Evolutionary conservation across 2,797 vertebrate species (phyloP), one percentile per base, ranked within the genome.

Genomic region (Protonibea diacanthus): DNA sequence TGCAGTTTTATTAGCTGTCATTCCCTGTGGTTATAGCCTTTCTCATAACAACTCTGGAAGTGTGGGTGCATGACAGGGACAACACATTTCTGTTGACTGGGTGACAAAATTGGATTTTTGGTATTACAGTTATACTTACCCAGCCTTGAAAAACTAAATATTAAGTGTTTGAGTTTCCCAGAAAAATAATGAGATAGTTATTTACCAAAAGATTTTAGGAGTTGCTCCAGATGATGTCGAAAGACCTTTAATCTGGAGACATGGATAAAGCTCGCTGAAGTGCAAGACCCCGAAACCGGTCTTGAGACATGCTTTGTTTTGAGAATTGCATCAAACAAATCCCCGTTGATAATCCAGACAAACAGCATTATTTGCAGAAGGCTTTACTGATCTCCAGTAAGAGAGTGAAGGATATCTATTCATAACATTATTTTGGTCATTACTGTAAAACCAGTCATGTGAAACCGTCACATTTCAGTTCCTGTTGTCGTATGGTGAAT

Each of bases 1-100:
- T 68, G 82, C 71, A 62, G 68, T 58, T 60, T 77, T 74, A 79
- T 74, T 51, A 21, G 27, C 25, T n/a, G 38, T 62, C 29, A 62
- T 76, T 69, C 62, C 74, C 25, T 18, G 33, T 69, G 38, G 52
- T 64, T 59, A 3, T 4, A 13, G 42, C 3, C 44, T 25, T 15
- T 15, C 48, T 71, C 48, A 49, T 47, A 64, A 48, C 27, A 58
- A 44, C n/a, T 49, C 40, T 49, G 29, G 21, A 1, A 2, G 60
- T 56, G 10, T 13, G 53, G 23, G 71, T 55, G 53, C 2, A 4
- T 1, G 49, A 0, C 2, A 48, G 63, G 38, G 42, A 48, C 14
- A 29, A 25, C 13, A 29, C 17, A 14, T 64, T 74, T 70, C 29
- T 61, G 10, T 69, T 53, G 66, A 74, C 51, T 59, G 48, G 23